phyloP scores from a whole-genome alignment of 2,888 invertebrate species.

The Hyles lineata region DNA sequence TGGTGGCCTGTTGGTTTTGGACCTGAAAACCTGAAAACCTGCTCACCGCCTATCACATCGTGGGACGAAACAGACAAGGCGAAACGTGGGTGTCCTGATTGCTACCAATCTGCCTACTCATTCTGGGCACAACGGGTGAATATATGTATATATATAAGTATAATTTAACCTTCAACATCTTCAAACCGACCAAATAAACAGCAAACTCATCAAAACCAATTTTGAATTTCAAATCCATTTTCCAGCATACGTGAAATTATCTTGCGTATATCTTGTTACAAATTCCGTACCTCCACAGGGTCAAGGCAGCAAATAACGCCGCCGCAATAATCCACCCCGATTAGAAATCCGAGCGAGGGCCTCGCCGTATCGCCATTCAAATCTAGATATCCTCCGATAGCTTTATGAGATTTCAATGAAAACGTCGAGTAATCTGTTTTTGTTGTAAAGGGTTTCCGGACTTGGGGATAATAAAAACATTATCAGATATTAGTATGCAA shows the following conservation, averaged over 20 bases:
- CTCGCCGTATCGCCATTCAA: conserved; percentile 35
- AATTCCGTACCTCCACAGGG: not conserved
- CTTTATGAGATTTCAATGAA: conserved; percentile 52
- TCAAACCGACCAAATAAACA: not conserved
- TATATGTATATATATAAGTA: too few relatives aligned
- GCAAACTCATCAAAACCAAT: not conserved
- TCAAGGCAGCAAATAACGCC: conserved; percentile 12
- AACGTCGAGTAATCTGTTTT: conserved; percentile 38
- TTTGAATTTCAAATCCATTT: not conserved
- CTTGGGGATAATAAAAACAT: conserved; percentile 1
- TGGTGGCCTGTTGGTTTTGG: too few relatives aligned
- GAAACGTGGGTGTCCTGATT: too few relatives aligned
- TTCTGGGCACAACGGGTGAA: too few relatives aligned
- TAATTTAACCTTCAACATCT: not conserved
- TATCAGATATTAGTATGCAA: conserved; percentile 11
- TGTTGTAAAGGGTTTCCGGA: conserved; percentile 11
- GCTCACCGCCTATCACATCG: too few relatives aligned
- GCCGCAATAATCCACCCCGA: conserved; percentile 52
- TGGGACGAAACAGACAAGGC: too few relatives aligned
- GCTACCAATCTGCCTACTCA: too few relatives aligned
- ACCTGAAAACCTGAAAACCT: too few relatives aligned
- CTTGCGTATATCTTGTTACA: not conserved
- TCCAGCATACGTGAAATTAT: not conserved
- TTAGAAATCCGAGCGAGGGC: conserved; percentile 49
- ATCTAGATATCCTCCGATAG: conserved; percentile 46